Conservation (phyloP, 2,113 vertebrate genomes). For the Urocolius indicus region DNA sequence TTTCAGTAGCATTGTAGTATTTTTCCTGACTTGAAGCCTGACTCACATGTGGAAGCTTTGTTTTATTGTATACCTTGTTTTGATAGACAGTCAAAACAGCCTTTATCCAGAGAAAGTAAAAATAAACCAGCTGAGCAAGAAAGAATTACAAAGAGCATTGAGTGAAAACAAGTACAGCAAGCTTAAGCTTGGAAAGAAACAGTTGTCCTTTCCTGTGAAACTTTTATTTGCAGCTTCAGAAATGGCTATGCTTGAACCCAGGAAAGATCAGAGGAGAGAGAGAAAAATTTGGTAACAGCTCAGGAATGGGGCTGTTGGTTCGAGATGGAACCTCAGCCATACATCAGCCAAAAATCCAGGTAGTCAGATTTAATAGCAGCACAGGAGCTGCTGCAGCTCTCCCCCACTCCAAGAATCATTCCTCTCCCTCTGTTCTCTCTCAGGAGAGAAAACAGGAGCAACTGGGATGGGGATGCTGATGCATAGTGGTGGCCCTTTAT, state of each 20-base stretch:
- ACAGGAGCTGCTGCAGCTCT: accelerated
- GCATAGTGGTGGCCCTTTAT: accelerated
- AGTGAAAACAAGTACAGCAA: constrained; percentile 19
- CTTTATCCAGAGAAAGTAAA: constrained; percentile 43
- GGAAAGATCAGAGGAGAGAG: background rate
- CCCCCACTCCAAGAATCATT: accelerated
- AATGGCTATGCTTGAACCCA: background rate
- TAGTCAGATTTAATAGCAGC: background rate
- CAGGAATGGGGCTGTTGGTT: background rate
- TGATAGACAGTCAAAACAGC: constrained; percentile 51
- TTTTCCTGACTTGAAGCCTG: constrained; percentile 59
- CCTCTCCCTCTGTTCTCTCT: background rate
- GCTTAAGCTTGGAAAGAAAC: background rate
- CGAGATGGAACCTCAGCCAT: background rate
- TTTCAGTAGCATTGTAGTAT: constrained; percentile 59
- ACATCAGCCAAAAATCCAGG: no score
- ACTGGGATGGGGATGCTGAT: no score
- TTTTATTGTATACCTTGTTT: constrained; percentile 60
- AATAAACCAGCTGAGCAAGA: constrained; percentile 32
- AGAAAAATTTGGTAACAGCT: background rate
- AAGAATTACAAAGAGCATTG: background rate
- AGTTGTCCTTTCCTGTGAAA: background rate
- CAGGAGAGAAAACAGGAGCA: background rate
- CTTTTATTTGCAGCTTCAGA: background rate
- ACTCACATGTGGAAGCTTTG: constrained; percentile 43